Evolutionary conservation across 2,888 invertebrate genomes (phyloP), one percentile per base, ranked within the genome.

Genomic region (Brenthis daphne): DNA sequence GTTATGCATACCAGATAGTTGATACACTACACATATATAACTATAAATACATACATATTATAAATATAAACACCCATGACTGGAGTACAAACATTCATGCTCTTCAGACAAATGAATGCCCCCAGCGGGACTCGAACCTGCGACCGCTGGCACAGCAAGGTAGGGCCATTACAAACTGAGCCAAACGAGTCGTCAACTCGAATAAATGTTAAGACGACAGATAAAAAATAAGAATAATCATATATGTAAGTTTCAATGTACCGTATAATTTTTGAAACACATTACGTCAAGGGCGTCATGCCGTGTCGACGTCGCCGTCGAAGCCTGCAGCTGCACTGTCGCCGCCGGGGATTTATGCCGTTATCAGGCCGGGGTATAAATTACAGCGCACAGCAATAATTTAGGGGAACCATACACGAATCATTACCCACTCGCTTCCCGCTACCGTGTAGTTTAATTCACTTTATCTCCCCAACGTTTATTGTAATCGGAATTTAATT

Each of bases 321-420:
- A 88, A 86, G 83, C 85, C 81, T 82, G 84, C 82, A 82, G 81
- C 79, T 82, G 82, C 79, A 82, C 85, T 88, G 90, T 91, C 91
- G 84, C 85, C 88, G 79, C 77, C 75, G 82, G 81, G 85, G 84
- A 92, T 92, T 92, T 92, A 91, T 91, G 89, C 84, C 88, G 87
- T 92, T 92, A 92, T 90, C 90, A 91, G 85, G 76, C 87, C 77
- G 77, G 85, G 81, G 85, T 88, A 90, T 92, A 92, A 92, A 92
- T 92, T 91, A 90, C 89, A 85, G 76, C 81, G 82, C 84, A 83
- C 84, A 79, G 89, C 88, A 89, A 91, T 92, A 92, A 92, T 91
- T 92, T 91, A 90, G 91, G 88, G 87, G 87, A 87, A 87, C 90
- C 85, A 86, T 89, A 87, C 89, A 90, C 90, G 92, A 89, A 91